A percentile compares a stretch with the other conserved stretches of the same genome.
phyloP scores from a whole-genome alignment of 2,888 invertebrate genomes.

The Mimas tiliae region DNA sequence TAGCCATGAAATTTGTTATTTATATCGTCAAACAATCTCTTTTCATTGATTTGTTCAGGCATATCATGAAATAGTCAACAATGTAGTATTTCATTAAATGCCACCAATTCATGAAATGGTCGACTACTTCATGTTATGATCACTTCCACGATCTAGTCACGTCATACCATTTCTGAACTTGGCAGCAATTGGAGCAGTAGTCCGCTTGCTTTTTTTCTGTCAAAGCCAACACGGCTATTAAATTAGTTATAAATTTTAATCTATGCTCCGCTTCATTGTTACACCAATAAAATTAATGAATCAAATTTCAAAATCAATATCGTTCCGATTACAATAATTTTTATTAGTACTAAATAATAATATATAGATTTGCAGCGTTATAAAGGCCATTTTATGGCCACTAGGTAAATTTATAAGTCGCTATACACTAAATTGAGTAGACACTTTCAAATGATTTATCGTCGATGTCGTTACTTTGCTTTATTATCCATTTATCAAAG shows the following conservation, averaged over 20 bases:
- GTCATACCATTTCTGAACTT: too few relatives aligned
- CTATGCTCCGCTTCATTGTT: not conserved
- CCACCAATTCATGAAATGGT: too few relatives aligned
- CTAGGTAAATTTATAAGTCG: slow-evolving; percentile 31
- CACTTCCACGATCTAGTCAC: too few relatives aligned
- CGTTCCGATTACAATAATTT: slow-evolving; percentile 11
- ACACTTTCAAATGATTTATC: slow-evolving; percentile 61
- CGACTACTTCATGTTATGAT: too few relatives aligned
- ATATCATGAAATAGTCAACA: too few relatives aligned
- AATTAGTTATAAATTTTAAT: too few relatives aligned
- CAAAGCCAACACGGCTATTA: not conserved
- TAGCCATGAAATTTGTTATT: too few relatives aligned
- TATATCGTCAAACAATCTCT: too few relatives aligned
- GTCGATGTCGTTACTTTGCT: slow-evolving; percentile 58
- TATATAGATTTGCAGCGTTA: slow-evolving; percentile 16
- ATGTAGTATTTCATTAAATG: too few relatives aligned
- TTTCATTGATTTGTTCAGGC: too few relatives aligned
- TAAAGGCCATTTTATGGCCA: slow-evolving; percentile 18
- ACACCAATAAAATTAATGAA: slow-evolving; percentile 10
- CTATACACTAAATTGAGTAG: slow-evolving; percentile 43
- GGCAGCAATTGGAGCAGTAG: not conserved
- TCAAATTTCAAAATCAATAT: slow-evolving; percentile 10
- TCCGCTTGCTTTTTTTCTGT: not conserved
- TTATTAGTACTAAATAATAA: slow-evolving; percentile 11
- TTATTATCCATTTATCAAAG: slow-evolving; percentile 76